Percentiles rank a stretch among this genome's conserved stretches.
phyloP scores from a whole-genome alignment of 2,888 invertebrate species.

The Zonitis immaculata region DNA sequence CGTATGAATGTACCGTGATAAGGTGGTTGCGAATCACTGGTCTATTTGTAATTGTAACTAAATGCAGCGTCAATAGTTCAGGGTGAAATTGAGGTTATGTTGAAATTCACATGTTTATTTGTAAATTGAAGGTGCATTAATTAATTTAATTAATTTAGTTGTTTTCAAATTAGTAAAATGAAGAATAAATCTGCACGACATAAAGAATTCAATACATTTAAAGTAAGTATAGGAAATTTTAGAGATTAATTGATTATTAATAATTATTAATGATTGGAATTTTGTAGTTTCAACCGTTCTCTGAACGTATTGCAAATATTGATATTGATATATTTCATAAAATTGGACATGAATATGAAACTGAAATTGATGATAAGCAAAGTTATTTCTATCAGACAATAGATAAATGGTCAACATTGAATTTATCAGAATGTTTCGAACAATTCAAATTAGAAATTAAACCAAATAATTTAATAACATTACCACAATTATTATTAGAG shows the following conservation, averaged over 20 bases:
- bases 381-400: slow-evolving; percentile 79
- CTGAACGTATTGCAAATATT: slow-evolving; percentile 79
- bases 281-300: slow-evolving; percentile 80
- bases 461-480: slow-evolving; percentile 61
- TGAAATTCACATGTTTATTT: not conserved
- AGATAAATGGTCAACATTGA: slow-evolving; percentile 85
- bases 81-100: not conserved
- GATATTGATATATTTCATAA: slow-evolving; percentile 85
- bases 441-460: slow-evolving; percentile 71
- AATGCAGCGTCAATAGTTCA: too few species aligned
- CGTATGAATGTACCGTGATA: too few species aligned
- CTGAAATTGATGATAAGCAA: slow-evolving; percentile 62
- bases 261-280: not conserved
- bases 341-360: slow-evolving; percentile 70
- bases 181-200: slow-evolving; percentile 69
- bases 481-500: slow-evolving; percentile 77
- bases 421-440: slow-evolving; percentile 77
- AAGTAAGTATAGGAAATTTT: slow-evolving; percentile 52
- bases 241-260: not conserved
- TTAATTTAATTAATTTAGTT: not conserved
- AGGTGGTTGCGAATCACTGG: too few species aligned
- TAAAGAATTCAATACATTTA: slow-evolving; percentile 72
- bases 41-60: too few species aligned
- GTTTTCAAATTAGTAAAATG: slow-evolving; percentile 46
- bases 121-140: not conserved